Conservation (phyloP, 2,888 invertebrate species). For the Himalopsyche japonica region DNA sequence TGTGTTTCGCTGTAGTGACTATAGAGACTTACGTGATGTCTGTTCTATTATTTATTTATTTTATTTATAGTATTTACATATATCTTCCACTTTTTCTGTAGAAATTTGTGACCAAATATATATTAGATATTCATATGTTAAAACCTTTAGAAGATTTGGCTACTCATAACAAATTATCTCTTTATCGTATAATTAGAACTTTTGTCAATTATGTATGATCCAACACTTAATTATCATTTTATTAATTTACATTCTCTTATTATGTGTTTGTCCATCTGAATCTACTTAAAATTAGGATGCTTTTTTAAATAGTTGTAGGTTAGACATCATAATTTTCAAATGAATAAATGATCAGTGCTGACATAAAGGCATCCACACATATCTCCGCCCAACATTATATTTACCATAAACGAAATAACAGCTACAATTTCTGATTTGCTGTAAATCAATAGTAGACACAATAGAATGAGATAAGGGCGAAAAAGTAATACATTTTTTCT, state of each 20-base stretch:
- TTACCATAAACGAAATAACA: no score
- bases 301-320: background rate
- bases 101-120: background rate
- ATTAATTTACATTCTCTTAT: background rate
- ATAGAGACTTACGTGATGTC: background rate
- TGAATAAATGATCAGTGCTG: no score
- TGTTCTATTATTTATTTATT: background rate
- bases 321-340: background rate
- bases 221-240: background rate
- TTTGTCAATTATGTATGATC: background rate
- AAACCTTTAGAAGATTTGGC: no score
- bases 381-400: no score
- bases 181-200: no score
- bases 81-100: background rate
- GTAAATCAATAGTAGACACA: background rate
- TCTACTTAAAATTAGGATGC: background rate
- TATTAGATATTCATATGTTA: no score
- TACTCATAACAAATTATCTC: no score
- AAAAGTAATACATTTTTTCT: background rate
- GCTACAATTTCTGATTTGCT: background rate
- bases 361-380: no score
- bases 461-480: background rate
- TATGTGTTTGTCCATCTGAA: background rate
- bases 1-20: background rate
- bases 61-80: background rate